Base-by-base conservation (phyloP, 2,113 vertebrate genomes). In the Chamaetylas fuelleborni region DNA sequence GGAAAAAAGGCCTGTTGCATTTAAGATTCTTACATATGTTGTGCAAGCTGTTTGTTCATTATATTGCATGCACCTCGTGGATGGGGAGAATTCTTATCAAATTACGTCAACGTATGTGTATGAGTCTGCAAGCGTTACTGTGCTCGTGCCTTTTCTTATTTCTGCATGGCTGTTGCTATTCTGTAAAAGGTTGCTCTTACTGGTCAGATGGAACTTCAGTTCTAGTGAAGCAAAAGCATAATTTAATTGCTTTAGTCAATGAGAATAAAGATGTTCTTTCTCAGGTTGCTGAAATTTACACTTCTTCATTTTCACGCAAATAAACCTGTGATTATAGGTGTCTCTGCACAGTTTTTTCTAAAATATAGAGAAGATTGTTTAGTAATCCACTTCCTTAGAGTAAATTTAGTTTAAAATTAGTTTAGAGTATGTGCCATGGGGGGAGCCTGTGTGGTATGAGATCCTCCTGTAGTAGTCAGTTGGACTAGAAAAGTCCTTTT, bases 241-340 rank as follows among this genome's bases (percentile, higher is more conserved):
- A 38, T 87, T 73, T 81, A 69, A 65, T 84, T 42, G 23, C 45
- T 81, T 77, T 60, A 84, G 18, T 9, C 4, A 15, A 1, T 74
- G 51, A 90, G 53, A 79, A 53, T 47, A 51, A 87, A 38, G 8
- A 9, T 77, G 26, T 65, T 69, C 12, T 77, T 62, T 61, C 19
- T 74, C 11, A 28, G 19, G 9, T 69, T 62, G 48, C 0, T 0
- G 22, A 48, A 80, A 10, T 12, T 16, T 53, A 19, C 17, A 50
- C 73, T 38, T 24, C 12, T 91, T 14, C 22, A 33, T 61, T 81
- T 58, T 85, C 56, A 34, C 18, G 4, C 25, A 48, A 29, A 51
- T 57, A 38, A 82, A 89, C 9, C 17, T 64, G 43, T 67, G 24
- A 28, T 62, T 77, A 34, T 48, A 1, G 3, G 36, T 85, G 33